Evolutionary conservation across 2,797 vertebrate genomes (phyloP).

Genomic region (Halcyon badia): DNA sequence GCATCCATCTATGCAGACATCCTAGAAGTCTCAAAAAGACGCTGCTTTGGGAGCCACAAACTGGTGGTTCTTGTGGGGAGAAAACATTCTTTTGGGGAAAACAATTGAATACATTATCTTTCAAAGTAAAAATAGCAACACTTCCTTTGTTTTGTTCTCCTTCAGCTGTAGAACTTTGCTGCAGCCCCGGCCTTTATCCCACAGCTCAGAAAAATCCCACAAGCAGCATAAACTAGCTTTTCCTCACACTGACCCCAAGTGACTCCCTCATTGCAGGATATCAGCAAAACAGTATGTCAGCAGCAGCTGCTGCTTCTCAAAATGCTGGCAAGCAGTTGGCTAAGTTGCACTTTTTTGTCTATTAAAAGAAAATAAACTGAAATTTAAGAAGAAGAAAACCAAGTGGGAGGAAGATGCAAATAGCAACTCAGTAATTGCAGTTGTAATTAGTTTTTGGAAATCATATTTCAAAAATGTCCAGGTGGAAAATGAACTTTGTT

Average conservation of each 20-base stretch:
- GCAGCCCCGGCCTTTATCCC: slow-evolving; percentile 22
- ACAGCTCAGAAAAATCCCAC: slow-evolving; percentile 50
- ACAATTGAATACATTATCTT: neutral
- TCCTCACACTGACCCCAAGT: slow-evolving; percentile 37
- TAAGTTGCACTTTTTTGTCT: neutral
- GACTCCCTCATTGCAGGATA: slow-evolving; percentile 1
- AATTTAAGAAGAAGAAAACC: neutral
- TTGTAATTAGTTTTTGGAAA: neutral
- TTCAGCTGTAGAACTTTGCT: neutral
- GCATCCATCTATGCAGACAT: neutral
- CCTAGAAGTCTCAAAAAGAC: neutral
- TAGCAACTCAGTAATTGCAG: neutral
- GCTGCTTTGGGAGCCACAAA: neutral
- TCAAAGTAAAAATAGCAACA: slow-evolving; percentile 38
- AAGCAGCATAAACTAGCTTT: slow-evolving; percentile 31
- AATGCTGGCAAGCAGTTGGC: neutral
- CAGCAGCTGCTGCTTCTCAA: slow-evolving; percentile 56
- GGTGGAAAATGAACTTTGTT: neutral
- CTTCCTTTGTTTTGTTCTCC: slow-evolving; percentile 33
- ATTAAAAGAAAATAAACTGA: slow-evolving; percentile 24
- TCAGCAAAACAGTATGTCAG: slow-evolving; percentile 26
- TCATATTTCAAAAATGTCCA: neutral
- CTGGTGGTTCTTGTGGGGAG: neutral
- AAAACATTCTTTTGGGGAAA: neutral
- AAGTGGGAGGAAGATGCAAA: neutral